These are phyloP conservation scores for Nylanderia fulva DNA, from an alignment of 1,140 invertebrate genomes.

Conservation along the genomic window DNA sequence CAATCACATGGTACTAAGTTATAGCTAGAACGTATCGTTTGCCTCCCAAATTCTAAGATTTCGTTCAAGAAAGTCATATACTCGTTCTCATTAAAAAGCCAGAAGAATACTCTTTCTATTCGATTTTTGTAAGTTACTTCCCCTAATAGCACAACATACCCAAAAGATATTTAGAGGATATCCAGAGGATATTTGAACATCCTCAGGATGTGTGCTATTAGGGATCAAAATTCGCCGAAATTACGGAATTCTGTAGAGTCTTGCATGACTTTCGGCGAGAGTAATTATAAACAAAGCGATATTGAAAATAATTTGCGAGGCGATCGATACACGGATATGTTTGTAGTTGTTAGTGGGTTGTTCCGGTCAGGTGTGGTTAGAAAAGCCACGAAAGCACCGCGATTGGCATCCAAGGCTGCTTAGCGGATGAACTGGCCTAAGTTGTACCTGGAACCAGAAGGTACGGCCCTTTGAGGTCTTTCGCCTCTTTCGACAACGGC, in stretches of 20 bases:
- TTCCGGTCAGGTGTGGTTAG: constrained; percentile 49
- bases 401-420: constrained; percentile 63
- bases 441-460: constrained; percentile 91
- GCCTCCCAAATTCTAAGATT: constrained; percentile 14
- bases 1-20: constrained; percentile 39
- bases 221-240: background rate
- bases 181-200: too few species aligned
- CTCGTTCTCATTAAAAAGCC: too few species aligned
- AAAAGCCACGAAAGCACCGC: constrained; percentile 69
- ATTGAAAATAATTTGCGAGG: constrained; percentile 29
- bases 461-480: constrained; percentile 91
- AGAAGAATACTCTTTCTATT: too few species aligned
- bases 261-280: background rate
- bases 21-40: constrained; percentile 48
- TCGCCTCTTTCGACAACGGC: constrained; percentile 87
- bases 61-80: too few species aligned
- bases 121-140: too few species aligned
- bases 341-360: constrained; percentile 44
- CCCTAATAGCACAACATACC: too few species aligned
- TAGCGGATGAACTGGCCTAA: constrained; percentile 80
- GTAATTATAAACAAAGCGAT: background rate
- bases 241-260: background rate
- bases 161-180: too few species aligned
- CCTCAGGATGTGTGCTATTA: too few species aligned
- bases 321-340: constrained; percentile 46